Conservation (phyloP, 2,888 invertebrate species). For the Coleophora flavipennella region DNA sequence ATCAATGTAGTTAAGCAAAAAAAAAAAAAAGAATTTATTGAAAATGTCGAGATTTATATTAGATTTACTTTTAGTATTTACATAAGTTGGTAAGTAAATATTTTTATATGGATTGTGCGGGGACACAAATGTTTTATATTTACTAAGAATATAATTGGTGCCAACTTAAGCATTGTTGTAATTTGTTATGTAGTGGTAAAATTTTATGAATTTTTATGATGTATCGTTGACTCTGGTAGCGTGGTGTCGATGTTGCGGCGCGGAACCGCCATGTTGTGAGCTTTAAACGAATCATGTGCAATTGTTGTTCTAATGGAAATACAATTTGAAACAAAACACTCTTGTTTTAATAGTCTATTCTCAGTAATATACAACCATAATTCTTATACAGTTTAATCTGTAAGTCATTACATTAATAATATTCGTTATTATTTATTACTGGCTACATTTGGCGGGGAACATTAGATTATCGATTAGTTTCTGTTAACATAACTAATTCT, state of each 20-base stretch:
- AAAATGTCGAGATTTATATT: slow-evolving; percentile 65
- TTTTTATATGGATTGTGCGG: slow-evolving; percentile 64
- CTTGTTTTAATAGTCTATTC: slow-evolving; percentile 31
- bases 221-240: slow-evolving; percentile 60
- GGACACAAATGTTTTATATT: slow-evolving; percentile 64
- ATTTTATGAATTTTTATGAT: slow-evolving; percentile 65
- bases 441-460: slow-evolving; percentile 2
- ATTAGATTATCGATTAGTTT: background rate
- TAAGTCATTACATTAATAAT: slow-evolving; percentile 12
- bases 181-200: slow-evolving; percentile 70
- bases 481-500: too few relatives aligned
- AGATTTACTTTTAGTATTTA: slow-evolving; percentile 55
- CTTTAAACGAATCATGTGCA: slow-evolving; percentile 64
- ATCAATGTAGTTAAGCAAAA: slow-evolving; percentile 57
- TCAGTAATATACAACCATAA: slow-evolving; percentile 13
- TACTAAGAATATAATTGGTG: slow-evolving; percentile 58
- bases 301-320: slow-evolving; percentile 69
- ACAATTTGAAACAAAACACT: slow-evolving; percentile 50
- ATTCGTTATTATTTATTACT: slow-evolving; percentile 9
- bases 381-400: slow-evolving; percentile 5
- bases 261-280: slow-evolving; percentile 37
- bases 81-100: slow-evolving; percentile 62
- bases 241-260: slow-evolving; percentile 30
- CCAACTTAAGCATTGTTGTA: slow-evolving; percentile 71
- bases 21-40: slow-evolving; percentile 49